Conservation (phyloP, 2,113 vertebrate species). For the Lutjanus erythropterus region DNA sequence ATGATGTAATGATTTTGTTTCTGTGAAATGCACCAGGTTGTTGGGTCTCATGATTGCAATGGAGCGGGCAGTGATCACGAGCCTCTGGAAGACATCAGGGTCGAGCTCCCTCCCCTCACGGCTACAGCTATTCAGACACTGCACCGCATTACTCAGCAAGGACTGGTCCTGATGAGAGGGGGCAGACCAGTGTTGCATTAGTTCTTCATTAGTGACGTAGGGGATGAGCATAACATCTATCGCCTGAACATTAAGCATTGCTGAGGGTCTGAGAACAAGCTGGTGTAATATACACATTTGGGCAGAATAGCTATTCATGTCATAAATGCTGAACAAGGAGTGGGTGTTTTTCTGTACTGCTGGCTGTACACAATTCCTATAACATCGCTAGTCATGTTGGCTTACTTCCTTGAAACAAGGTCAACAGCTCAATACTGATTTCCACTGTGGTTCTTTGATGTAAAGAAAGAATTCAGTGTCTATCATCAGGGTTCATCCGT, state of each 20-base stretch:
- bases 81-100: slow-evolving; percentile 96
- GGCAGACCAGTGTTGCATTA: background rate
- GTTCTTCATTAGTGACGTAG: background rate
- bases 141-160: slow-evolving; percentile 95
- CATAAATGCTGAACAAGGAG: background rate
- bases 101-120: slow-evolving; percentile 95
- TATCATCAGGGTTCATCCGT: background rate
- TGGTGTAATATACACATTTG: background rate
- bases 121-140: slow-evolving; percentile 92
- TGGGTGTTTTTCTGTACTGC: background rate
- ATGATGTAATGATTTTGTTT: slow-evolving; percentile 88
- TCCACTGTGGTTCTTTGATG: too few relatives aligned
- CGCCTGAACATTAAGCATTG: background rate
- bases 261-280: background rate
- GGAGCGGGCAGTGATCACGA: slow-evolving; percentile 97
- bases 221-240: background rate
- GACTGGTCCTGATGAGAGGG: slow-evolving; percentile 91
- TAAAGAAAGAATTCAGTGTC: background rate
- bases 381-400: slow-evolving; percentile 3
- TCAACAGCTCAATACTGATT: background rate
- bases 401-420: background rate
- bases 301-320: too few relatives aligned
- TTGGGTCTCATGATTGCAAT: slow-evolving; percentile 98
- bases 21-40: slow-evolving; percentile 97
- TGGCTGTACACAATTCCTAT: background rate